A percentile compares a stretch with the other conserved stretches of the same genome.
Conservation (phyloP, 2,113 vertebrate genomes). For the Xyliphius kryptos region DNA sequence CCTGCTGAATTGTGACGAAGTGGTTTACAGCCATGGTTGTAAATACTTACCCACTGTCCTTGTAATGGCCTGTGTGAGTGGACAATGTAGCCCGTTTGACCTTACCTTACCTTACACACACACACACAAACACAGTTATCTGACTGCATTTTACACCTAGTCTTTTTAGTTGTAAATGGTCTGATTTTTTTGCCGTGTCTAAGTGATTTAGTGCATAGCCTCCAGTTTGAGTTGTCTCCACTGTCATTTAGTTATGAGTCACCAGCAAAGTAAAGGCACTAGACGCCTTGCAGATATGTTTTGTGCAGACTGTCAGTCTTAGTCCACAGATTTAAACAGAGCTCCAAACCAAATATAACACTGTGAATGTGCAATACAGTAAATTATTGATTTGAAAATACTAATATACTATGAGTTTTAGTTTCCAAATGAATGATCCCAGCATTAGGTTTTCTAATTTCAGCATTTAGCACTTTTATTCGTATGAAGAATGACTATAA, state of each 20-base stretch:
- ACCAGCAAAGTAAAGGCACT: constrained; percentile 22
- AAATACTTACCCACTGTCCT: constrained; percentile 37
- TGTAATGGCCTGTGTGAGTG: constrained; percentile 31
- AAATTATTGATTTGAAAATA: too few species aligned
- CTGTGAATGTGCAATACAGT: too few species aligned
- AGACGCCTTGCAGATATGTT: constrained; percentile 7
- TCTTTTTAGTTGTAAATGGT: constrained; percentile 30
- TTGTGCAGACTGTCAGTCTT: constrained; percentile 6
- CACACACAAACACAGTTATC: constrained; percentile 15
- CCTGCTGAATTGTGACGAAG: constrained; percentile 43
- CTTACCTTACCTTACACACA: constrained; percentile 20
- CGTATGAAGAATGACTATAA: too few species aligned
- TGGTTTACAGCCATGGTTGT: constrained; percentile 38
- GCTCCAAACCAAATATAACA: too few species aligned
- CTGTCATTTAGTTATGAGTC: constrained; percentile 18
- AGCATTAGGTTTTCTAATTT: too few species aligned
- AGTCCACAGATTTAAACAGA: too few species aligned
- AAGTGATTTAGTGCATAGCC: constrained; percentile 28
- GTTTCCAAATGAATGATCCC: too few species aligned
- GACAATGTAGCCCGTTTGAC: constrained; percentile 26
- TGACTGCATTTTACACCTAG: constrained; percentile 21
- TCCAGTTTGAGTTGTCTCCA: constrained; percentile 16
- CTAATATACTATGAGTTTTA: too few species aligned
- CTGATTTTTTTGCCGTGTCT: constrained; percentile 33
- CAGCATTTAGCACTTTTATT: too few species aligned